Conservation (phyloP, 2,797 vertebrate genomes). For the Lagorchestes hirsutus region DNA sequence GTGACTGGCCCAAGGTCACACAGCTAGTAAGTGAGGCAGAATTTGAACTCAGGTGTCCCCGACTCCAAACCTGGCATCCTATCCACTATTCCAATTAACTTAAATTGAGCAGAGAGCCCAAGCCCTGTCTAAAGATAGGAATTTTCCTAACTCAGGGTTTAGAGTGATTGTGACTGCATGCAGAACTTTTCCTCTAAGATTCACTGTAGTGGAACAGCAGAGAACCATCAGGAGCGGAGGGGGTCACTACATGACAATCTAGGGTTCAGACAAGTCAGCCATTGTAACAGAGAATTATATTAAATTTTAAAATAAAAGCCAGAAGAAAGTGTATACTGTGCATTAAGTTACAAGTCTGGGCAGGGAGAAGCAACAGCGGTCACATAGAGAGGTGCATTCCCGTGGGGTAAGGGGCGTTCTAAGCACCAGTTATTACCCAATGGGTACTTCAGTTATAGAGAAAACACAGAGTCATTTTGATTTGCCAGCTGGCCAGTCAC, state of each 20-base stretch:
- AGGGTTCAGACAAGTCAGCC: neutral
- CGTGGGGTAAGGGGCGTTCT: neutral
- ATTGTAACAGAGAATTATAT: neutral
- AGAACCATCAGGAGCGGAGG: neutral
- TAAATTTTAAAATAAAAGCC: neutral
- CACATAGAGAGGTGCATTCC: neutral
- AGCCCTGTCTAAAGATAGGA: neutral
- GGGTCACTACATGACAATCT: neutral
- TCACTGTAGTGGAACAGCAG: neutral
- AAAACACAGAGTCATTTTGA: neutral
- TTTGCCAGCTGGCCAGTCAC: neutral
- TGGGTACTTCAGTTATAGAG: neutral
- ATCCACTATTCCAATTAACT: neutral
- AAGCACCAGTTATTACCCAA: neutral
- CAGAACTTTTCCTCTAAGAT: neutral
- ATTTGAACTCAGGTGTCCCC: neutral
- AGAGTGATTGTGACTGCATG: neutral
- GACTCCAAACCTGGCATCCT: neutral
- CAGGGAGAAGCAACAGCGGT: neutral
- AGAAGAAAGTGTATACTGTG: neutral
- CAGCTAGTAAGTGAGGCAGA: neutral
- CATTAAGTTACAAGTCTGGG: neutral
- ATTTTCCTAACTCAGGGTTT: neutral
- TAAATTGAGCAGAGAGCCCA: neutral
- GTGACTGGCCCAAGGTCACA: neutral